A percentile compares a stretch with the other conserved stretches of the same genome.
These are phyloP conservation scores for Dasyurus viverrinus DNA, from an alignment of 2,113 vertebrate genomes.

Conservation along the genomic window DNA sequence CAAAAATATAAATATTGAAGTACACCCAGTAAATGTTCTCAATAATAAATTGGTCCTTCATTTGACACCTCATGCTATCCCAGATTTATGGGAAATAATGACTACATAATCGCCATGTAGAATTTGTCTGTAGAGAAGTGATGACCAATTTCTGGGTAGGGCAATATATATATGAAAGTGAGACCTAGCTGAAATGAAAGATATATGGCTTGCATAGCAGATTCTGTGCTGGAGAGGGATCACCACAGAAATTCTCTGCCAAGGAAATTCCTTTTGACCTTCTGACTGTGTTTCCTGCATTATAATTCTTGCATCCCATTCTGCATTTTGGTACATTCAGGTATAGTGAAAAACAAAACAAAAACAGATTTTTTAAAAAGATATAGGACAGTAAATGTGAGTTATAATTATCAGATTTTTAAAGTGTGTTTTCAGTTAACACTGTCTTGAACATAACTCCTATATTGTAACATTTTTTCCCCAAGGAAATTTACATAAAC, in stretches of 20 bases:
- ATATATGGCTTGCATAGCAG: neutral
- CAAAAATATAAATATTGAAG: neutral
- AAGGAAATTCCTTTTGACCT: neutral
- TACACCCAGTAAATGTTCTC: neutral
- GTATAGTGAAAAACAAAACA: neutral
- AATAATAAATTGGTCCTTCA: neutral
- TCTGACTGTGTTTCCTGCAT: neutral
- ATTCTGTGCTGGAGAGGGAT: neutral
- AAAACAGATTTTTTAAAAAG: neutral
- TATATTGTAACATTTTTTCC: conserved; percentile 28
- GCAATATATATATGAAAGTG: neutral
- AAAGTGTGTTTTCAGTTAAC: neutral
- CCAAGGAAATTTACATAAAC: neutral
- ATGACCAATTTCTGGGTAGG: neutral
- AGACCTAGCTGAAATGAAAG: neutral
- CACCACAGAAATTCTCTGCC: neutral
- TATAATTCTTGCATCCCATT: neutral
- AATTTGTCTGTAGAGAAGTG: neutral
- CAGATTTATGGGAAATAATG: neutral
- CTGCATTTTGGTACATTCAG: neutral
- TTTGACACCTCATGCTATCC: neutral
- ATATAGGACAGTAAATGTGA: neutral
- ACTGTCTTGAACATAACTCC: neutral
- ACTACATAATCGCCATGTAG: neutral
- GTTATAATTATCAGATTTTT: neutral